These are phyloP conservation scores for Parus major DNA, from an alignment of 2,113 vertebrate species.

Conservation along the genomic window DNA sequence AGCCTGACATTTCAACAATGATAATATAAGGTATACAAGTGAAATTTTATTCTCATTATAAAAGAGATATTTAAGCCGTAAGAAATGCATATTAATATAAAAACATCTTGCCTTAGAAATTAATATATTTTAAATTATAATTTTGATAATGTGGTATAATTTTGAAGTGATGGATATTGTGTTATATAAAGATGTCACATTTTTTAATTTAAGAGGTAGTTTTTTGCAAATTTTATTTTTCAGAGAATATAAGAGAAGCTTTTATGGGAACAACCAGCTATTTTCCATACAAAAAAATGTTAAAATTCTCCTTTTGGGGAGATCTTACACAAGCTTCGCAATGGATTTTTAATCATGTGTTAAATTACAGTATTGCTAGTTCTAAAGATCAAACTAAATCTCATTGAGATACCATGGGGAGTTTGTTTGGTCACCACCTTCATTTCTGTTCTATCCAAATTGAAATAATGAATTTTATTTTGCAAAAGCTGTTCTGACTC, in stretches of 20 bases:
- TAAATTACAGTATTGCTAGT: neutral
- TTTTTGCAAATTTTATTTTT: neutral
- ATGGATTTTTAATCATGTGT: neutral
- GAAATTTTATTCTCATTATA: neutral
- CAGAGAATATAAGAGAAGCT: neutral
- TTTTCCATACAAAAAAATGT: neutral
- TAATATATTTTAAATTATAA: neutral
- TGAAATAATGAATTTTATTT: neutral
- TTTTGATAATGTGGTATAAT: neutral
- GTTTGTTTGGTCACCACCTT: neutral
- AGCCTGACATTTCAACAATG: neutral
- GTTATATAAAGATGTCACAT: neutral
- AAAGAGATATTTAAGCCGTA: neutral
- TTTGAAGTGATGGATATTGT: neutral
- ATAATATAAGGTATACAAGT: neutral
- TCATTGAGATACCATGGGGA: neutral
- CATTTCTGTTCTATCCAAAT: neutral
- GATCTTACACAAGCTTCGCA: neutral
- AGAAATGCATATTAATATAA: neutral
- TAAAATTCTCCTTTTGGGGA: neutral
- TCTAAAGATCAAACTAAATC: neutral
- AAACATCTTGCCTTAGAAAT: neutral
- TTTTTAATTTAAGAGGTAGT: neutral
- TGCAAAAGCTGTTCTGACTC: neutral
- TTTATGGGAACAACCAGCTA: neutral